Conservation (phyloP, 1,140 invertebrate genomes). For the Dermatophagoides farinae region DNA sequence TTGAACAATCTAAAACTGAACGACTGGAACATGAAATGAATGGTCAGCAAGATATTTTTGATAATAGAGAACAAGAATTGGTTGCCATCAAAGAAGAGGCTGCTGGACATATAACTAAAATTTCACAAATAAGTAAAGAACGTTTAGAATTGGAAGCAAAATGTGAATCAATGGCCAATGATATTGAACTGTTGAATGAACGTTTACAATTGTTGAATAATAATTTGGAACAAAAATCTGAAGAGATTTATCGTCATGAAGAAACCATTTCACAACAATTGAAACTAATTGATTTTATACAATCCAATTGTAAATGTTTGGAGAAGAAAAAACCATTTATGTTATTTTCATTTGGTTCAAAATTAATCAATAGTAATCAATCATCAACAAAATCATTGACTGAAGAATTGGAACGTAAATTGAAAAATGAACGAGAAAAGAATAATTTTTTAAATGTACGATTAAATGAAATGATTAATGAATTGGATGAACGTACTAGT, state of each 20-base stretch:
- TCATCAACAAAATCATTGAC: background rate
- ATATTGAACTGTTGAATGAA: background rate
- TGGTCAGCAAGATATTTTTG: background rate
- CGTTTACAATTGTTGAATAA: background rate
- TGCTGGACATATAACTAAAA: slow-evolving; percentile 3
- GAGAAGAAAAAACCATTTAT: slow-evolving; percentile 1
- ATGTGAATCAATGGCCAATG: background rate
- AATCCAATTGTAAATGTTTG: background rate
- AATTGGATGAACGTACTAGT: background rate
- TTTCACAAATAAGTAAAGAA: background rate
- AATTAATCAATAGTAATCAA: background rate
- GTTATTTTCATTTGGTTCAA: background rate
- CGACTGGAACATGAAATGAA: background rate
- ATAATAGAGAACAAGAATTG: background rate
- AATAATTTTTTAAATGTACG: background rate
- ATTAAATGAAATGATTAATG: background rate
- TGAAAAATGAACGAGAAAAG: background rate
- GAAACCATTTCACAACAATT: background rate
- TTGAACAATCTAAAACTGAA: background rate
- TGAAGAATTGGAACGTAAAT: background rate
- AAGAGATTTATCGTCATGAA: background rate
- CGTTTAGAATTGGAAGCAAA: background rate
- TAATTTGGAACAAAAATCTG: background rate
- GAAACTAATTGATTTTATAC: background rate
- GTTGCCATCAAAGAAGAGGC: slow-evolving; percentile 10